Conservation (phyloP, 2,888 invertebrate genomes). For the Sinhomidia bicolor region DNA sequence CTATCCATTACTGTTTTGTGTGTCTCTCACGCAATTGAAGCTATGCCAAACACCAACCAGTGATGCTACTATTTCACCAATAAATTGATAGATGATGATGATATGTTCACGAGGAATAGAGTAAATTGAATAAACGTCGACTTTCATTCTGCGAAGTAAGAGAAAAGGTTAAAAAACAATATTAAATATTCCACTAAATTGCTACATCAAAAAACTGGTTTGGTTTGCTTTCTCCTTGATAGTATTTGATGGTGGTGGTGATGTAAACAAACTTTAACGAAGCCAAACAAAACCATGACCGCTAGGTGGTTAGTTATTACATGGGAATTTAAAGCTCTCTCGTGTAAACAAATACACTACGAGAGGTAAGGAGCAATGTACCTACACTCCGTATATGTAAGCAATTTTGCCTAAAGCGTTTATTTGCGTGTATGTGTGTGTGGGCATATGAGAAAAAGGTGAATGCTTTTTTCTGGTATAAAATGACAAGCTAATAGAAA, state of each 20-base stretch:
- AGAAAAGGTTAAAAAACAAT: conserved; percentile 22
- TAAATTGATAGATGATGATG: too few relatives aligned
- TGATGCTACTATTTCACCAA: too few relatives aligned
- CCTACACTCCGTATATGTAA: neutral
- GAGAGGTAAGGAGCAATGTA: too few relatives aligned
- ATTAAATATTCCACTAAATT: conserved; percentile 39
- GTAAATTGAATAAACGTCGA: too few relatives aligned
- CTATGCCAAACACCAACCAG: too few relatives aligned
- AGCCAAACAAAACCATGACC: neutral
- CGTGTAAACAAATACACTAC: neutral
- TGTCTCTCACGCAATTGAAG: too few relatives aligned
- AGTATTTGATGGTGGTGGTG: neutral
- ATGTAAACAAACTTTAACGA: neutral
- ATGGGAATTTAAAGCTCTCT: neutral
- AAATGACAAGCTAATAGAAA: too few relatives aligned
- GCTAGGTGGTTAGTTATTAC: neutral
- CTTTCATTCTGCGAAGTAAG: neutral
- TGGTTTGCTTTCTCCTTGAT: conserved; percentile 40
- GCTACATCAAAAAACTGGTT: neutral
- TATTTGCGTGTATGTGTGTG: neutral
- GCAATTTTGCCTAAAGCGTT: neutral
- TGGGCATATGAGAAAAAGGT: neutral
- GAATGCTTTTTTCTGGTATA: too few relatives aligned
- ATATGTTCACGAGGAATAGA: too few relatives aligned
- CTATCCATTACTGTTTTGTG: too few relatives aligned